Base-by-base conservation (phyloP, 2,888 invertebrate species). In the Nasonovia ribisnigri region DNA sequence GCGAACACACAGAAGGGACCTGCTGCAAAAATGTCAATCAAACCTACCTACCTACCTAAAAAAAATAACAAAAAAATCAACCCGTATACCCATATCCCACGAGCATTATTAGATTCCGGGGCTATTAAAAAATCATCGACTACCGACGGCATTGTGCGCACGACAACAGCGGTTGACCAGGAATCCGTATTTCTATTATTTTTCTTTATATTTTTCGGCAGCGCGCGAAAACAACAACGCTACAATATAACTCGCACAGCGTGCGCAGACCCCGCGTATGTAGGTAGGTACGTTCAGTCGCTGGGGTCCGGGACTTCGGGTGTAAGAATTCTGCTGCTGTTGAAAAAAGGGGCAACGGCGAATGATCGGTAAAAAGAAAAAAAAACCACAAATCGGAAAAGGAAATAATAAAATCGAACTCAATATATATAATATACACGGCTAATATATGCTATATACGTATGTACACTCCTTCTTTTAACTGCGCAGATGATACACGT, bases 61-160 rank as follows among this genome's bases (percentile, higher is more conserved):
- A 67, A 89, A 89, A 90, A 60, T 24, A 6, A 13, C 3, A 16
- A 88, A 36, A 88, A 42, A 57, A 42, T 13, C 10, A 43, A n/a
- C 67, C 46, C 20, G 77, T 29, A 60, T 46, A 43, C 88, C n/a
- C 88, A 36, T 36, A 77, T 77, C 77, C 77, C 36, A 77, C 77
- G 20, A 20, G 36, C 36, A 77, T 77, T 77, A 77, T 36, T 67
- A 42, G 26, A 57, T 57, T 77, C 36, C 8, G 20, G 20, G 77
- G 36, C 36, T 67, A 60, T 90, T 90, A 90, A 90, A 90, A 90
- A 90, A 90, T 26, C 48, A 46, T 67, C 36, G 48, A 77, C 90
- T 48, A 90, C 67, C 46, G 54, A 42, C 13, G 20, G 36, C 11
- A 88, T 54, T 36, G 51, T 88, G 42, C 24, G 26, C 8, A 26